Conservation (phyloP, 2,888 invertebrate genomes). For the Palloptera scutellata region DNA sequence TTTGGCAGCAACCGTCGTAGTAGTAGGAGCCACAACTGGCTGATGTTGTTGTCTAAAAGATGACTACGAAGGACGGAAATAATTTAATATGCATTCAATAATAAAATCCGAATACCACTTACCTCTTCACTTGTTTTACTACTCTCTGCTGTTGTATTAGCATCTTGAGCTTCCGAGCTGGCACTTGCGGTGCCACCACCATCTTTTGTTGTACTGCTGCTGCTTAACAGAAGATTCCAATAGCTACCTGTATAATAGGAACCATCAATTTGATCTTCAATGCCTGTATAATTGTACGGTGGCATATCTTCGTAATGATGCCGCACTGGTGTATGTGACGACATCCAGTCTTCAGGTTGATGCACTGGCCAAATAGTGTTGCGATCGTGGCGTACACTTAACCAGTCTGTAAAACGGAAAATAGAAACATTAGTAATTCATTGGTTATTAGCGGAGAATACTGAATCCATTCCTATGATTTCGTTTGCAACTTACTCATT, state of each 20-base stretch:
- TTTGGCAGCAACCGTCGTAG: constrained; percentile 45
- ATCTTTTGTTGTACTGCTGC: constrained; percentile 40
- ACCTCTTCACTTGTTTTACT: constrained; percentile 44
- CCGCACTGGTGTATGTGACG: constrained; percentile 64
- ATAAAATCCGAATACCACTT: constrained; percentile 28
- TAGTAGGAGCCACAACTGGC: constrained; percentile 28
- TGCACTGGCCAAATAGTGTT: constrained; percentile 81
- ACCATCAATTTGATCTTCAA: constrained; percentile 62
- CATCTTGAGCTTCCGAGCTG: constrained; percentile 49
- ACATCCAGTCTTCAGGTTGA: constrained; percentile 71
- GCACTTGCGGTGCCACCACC: constrained; percentile 39
- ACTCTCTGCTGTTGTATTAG: constrained; percentile 54
- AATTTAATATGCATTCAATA: constrained; percentile 10
- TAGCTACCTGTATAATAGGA: constrained; percentile 60
- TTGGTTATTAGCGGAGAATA: not conserved
- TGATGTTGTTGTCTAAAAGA: too few species aligned
- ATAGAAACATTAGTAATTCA: constrained; percentile 7
- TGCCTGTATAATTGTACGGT: constrained; percentile 57
- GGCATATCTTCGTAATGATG: constrained; percentile 63
- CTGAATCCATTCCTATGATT: not conserved
- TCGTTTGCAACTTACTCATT: constrained; percentile 66
- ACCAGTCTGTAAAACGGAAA: constrained; percentile 68
- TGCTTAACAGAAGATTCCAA: constrained; percentile 55
- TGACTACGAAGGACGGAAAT: constrained; percentile 23
- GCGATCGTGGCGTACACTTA: constrained; percentile 78